Evolutionary conservation across 2,797 vertebrate genomes (phyloP).

Genomic region (Phrynocephalus vlangalii): DNA sequence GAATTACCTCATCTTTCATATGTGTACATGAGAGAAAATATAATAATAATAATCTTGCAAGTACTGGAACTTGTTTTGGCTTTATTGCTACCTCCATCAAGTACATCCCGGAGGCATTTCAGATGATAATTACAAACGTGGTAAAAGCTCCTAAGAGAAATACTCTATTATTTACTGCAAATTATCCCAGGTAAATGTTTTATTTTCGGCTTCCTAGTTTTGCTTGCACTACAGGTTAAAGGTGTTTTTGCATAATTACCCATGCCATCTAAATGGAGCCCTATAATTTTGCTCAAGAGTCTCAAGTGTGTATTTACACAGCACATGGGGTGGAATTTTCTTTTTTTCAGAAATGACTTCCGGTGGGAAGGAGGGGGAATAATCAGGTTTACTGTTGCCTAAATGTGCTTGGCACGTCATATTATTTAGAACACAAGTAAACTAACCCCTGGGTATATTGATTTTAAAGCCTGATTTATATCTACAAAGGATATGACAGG

Average conservation of each 20-base stretch:
- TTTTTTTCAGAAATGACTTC: slow-evolving; percentile 31
- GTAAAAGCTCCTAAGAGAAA: slow-evolving; percentile 59
- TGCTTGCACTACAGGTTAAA: slow-evolving; percentile 48
- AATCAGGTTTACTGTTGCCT: slow-evolving; percentile 46
- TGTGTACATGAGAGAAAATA: not conserved
- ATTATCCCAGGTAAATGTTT: slow-evolving; percentile 57
- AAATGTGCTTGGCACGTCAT: slow-evolving; percentile 25
- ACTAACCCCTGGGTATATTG: slow-evolving; percentile 18
- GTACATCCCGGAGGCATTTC: slow-evolving; percentile 38
- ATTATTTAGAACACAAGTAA: slow-evolving; percentile 44
- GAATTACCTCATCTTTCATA: slow-evolving; percentile 39
- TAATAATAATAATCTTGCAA: slow-evolving; percentile 6
- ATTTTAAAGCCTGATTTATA: slow-evolving; percentile 30
- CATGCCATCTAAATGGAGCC: slow-evolving; percentile 45
- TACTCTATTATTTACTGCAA: slow-evolving; percentile 53
- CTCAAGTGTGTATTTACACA: slow-evolving; percentile 55
- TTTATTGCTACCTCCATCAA: slow-evolving; percentile 39
- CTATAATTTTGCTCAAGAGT: slow-evolving; percentile 61
- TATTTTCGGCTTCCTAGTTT: slow-evolving; percentile 61
- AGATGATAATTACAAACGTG: slow-evolving; percentile 62
- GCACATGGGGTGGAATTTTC: slow-evolving; percentile 25
- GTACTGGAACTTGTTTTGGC: slow-evolving; percentile 47
- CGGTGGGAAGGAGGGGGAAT: not conserved
- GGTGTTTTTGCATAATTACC: slow-evolving; percentile 61
- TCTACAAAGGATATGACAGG: slow-evolving; percentile 7